Conservation (phyloP, 2,797 vertebrate genomes). For the Acrossocheilus wenchowensis region DNA sequence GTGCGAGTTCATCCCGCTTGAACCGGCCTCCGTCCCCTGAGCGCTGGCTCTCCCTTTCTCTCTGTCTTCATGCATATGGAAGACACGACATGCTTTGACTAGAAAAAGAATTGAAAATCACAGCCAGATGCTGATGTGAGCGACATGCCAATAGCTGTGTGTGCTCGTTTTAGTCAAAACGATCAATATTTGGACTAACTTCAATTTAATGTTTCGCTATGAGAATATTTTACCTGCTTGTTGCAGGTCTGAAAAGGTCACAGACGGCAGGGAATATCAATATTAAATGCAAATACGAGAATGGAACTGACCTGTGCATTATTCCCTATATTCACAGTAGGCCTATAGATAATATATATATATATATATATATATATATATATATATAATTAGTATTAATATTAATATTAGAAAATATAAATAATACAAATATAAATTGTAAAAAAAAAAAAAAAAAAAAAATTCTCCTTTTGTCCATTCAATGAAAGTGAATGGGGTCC, state of each 20-base stretch:
- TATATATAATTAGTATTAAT: too few species aligned
- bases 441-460: too few species aligned
- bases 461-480: too few species aligned
- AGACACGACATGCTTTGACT: conserved; percentile 76
- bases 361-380: neutral
- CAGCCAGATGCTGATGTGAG: conserved; percentile 70
- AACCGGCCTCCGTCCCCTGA: neutral
- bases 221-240: conserved; percentile 5
- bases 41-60: conserved; percentile 60
- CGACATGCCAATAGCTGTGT: conserved; percentile 18
- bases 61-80: conserved; percentile 76
- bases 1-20: conserved; percentile 10
- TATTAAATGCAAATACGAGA: neutral
- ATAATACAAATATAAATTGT: neutral
- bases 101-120: conserved; percentile 80
- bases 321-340: neutral
- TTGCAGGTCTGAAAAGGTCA: neutral
- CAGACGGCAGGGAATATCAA: neutral
- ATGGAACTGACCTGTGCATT: neutral
- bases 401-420: neutral
- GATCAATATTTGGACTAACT: conserved; percentile 2
- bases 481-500: too few species aligned
- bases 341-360: neutral
- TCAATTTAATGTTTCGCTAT: neutral
- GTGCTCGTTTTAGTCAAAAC: neutral